A percentile compares a stretch with the other conserved stretches of the same genome.
phyloP scores from a whole-genome alignment of 2,888 invertebrate genomes.

The Melolontha melolontha region DNA sequence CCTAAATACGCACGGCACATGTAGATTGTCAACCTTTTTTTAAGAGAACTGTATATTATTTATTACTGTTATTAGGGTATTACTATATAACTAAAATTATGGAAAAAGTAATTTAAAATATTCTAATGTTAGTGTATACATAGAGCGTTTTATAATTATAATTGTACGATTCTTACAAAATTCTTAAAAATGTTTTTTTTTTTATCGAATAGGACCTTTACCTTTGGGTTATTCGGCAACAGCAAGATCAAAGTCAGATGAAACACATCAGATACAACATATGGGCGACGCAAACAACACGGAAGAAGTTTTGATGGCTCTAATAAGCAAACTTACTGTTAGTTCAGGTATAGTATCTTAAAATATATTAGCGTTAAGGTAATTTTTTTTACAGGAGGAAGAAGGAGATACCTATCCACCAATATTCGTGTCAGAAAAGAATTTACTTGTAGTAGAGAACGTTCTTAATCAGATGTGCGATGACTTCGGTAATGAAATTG shows the following conservation, averaged over 20 bases:
- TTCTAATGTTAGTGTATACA: no score
- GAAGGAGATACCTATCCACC: constrained; percentile 57
- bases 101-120: no score
- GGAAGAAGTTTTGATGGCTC: constrained; percentile 54
- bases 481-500: constrained; percentile 44
- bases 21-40: no score
- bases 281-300: constrained; percentile 51
- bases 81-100: no score
- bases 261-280: constrained; percentile 66
- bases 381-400: constrained; percentile 38
- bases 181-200: no score
- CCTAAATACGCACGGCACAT: no score
- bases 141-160: no score
- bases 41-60: no score
- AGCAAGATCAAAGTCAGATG: constrained; percentile 60
- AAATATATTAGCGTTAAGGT: constrained; percentile 5
- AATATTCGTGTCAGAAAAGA: constrained; percentile 62
- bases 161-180: no score
- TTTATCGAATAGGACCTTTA: constrained; percentile 53
- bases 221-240: constrained; percentile 64
- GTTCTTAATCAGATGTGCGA: constrained; percentile 56
- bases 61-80: no score
- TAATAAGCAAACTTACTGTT: constrained; percentile 21
- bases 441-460: constrained; percentile 58
- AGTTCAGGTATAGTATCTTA: constrained; percentile 3